Evolutionary conservation across 1,140 invertebrate genomes (phyloP).

Genomic region (Sycophaga agraensis): DNA sequence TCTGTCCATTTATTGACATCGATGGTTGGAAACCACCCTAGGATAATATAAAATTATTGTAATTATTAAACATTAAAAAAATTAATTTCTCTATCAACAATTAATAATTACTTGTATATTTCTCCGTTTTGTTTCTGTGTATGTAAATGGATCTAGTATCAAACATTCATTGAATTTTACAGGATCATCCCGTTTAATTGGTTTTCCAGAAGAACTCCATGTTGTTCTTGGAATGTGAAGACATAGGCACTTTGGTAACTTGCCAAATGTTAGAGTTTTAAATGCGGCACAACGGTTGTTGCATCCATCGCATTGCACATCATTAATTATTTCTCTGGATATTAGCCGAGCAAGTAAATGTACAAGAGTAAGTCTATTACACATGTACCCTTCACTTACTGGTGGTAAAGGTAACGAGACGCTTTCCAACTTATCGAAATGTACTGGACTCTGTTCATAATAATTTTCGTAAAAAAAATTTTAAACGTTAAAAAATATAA

Average conservation of each 20-base stretch:
- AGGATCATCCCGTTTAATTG: constrained; percentile 81
- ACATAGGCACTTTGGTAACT: constrained; percentile 81
- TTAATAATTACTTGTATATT: constrained; percentile 38
- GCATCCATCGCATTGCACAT: constrained; percentile 82
- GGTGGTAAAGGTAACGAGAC: constrained; percentile 75
- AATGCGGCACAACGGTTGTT: constrained; percentile 57
- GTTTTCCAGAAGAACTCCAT: constrained; percentile 73
- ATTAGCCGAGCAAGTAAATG: constrained; percentile 79
- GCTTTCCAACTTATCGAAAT: constrained; percentile 88
- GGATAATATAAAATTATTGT: background rate
- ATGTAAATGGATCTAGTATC: constrained; percentile 76
- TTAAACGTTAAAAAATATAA: constrained; percentile 1
- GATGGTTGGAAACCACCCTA: constrained; percentile 41
- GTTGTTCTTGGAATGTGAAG: constrained; percentile 85
- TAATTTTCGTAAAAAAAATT: constrained; percentile 9
- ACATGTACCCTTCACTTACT: constrained; percentile 56
- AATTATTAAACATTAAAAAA: background rate
- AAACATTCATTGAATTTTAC: constrained; percentile 84
- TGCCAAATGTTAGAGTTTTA: constrained; percentile 84
- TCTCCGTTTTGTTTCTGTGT: constrained; percentile 59
- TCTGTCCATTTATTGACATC: constrained; percentile 34
- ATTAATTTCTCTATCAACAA: background rate
- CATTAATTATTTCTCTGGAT: constrained; percentile 77
- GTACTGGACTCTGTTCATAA: constrained; percentile 70
- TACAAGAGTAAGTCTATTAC: constrained; percentile 63